These are phyloP conservation scores for Ornithoptera priamus DNA, from an alignment of 2,888 invertebrate species.

Conservation along the genomic window DNA sequence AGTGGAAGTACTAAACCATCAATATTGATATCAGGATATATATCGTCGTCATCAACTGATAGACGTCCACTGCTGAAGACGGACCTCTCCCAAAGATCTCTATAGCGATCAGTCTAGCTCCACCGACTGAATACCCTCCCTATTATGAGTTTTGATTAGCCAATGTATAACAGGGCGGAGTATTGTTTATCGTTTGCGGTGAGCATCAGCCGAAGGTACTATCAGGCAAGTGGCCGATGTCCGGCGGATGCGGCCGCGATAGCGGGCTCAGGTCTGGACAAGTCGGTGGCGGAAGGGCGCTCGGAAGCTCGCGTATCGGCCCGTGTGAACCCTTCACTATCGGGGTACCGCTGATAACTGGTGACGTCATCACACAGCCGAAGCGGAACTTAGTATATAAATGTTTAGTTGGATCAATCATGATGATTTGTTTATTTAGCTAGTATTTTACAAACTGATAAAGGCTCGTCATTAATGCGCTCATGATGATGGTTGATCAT, in stretches of 20 bases:
- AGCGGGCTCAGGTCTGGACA: conserved; percentile 64
- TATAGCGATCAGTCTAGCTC: too few species aligned
- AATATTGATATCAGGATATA: too few species aligned
- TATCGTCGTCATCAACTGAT: too few species aligned
- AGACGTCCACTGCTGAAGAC: too few species aligned
- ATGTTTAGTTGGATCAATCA: too few species aligned
- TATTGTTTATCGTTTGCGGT: conserved; percentile 16
- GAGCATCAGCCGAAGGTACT: conserved; percentile 31
- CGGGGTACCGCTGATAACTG: conserved; percentile 29
- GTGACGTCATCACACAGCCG: conserved; percentile 5
- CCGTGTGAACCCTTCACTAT: conserved; percentile 61
- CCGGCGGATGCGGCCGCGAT: conserved; percentile 70
- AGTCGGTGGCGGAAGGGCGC: conserved; percentile 52
- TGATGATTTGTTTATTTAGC: neutral
- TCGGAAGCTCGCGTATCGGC: conserved; percentile 57
- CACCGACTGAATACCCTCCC: too few species aligned
- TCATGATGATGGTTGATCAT: too few species aligned
- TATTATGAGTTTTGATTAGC: neutral
- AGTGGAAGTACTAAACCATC: too few species aligned
- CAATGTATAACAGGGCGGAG: neutral
- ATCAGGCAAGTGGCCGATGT: conserved; percentile 49
- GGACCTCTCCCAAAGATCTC: too few species aligned
- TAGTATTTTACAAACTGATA: neutral
- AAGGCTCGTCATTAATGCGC: too few species aligned
- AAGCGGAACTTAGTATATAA: neutral